These are phyloP conservation scores for Sterrhoptilus dennistouni DNA, from an alignment of 2,113 vertebrate genomes.

Conservation along the genomic window DNA sequence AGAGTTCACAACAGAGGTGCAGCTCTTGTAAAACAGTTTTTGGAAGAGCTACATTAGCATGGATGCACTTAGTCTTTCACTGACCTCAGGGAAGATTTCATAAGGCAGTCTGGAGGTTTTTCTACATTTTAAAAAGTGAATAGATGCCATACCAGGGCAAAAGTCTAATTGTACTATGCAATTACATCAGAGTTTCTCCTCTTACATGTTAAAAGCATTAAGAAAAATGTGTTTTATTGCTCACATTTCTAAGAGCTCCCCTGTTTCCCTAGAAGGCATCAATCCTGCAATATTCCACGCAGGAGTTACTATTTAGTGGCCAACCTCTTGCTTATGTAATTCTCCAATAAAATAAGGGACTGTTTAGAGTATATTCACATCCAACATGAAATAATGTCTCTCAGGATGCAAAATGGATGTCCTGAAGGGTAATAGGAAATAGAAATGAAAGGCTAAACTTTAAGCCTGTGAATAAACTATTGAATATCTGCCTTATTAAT, in stretches of 20 bases:
- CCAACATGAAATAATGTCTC: neutral
- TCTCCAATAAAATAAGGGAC: neutral
- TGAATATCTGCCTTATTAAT: neutral
- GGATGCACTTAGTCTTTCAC: rapidly evolving
- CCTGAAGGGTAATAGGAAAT: neutral
- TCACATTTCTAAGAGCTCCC: neutral
- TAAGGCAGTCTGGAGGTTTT: neutral
- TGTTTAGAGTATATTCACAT: neutral
- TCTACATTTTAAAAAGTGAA: neutral
- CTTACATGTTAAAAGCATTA: neutral
- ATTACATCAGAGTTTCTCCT: neutral
- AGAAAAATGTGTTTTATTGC: neutral
- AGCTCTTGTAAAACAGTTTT: neutral
- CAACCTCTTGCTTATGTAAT: neutral
- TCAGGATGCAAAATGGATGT: neutral
- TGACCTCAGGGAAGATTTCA: neutral
- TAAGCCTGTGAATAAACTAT: neutral
- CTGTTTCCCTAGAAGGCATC: neutral
- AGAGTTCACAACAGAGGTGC: neutral
- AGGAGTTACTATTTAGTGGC: neutral
- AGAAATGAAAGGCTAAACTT: neutral
- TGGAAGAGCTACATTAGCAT: neutral
- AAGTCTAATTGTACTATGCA: neutral
- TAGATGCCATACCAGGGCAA: neutral
- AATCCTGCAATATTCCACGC: neutral